phyloP scores from a whole-genome alignment of 2,113 vertebrate genomes.

The Strix aluco region DNA sequence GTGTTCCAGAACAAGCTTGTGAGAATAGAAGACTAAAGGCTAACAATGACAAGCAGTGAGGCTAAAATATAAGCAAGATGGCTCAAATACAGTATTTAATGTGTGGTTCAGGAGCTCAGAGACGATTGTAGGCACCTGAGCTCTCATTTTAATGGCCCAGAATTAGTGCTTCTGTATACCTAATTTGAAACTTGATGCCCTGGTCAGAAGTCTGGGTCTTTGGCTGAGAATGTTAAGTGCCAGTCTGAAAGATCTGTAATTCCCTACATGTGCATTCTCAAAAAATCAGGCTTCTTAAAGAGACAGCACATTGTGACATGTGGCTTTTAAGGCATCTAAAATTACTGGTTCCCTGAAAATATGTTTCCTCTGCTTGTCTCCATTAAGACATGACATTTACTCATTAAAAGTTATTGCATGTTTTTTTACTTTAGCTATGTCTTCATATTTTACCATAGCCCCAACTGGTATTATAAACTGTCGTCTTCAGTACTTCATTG shows the following conservation, averaged over 20 bases:
- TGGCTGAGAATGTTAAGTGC: neutral
- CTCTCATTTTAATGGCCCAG: neutral
- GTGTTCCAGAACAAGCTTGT: neutral
- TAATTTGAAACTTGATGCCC: neutral
- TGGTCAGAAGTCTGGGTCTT: neutral
- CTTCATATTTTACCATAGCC: neutral
- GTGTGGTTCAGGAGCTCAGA: neutral
- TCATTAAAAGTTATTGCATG: neutral
- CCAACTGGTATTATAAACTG: neutral
- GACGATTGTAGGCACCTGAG: neutral
- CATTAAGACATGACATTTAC: neutral
- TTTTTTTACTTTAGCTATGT: neutral
- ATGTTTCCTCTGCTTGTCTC: neutral
- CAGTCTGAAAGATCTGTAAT: neutral
- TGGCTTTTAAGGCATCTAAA: neutral
- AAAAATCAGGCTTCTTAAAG: neutral
- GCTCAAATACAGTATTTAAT: neutral
- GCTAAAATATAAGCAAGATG: neutral
- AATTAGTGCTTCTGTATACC: neutral
- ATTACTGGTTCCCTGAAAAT: neutral
- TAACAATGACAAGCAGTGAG: neutral
- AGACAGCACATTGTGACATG: neutral
- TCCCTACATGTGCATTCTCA: neutral
- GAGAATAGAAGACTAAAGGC: neutral
- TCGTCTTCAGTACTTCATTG: neutral